A percentile compares a stretch with the other conserved stretches of the same genome.
Conservation (phyloP, 1,140 invertebrate species). For the Venustaconcha ellipsiformis region DNA sequence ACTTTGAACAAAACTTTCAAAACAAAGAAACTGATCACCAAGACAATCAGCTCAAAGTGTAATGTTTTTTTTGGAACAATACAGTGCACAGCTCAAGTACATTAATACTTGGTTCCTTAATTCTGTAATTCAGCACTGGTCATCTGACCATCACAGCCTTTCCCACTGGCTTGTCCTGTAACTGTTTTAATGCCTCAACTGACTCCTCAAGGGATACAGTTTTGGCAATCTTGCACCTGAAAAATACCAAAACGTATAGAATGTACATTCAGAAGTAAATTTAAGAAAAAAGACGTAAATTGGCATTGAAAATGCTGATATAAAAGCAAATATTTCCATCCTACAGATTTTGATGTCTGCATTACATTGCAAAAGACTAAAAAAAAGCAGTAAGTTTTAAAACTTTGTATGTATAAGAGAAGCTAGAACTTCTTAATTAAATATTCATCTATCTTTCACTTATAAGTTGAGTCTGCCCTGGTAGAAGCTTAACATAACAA, state of each 20-base stretch:
- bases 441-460: no score
- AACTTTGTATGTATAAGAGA: not conserved
- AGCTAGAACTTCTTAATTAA: no score
- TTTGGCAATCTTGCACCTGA: constrained; percentile 65
- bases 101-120: no score
- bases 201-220: constrained; percentile 63
- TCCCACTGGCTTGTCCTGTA: constrained; percentile 61
- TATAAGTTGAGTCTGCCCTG: no score
- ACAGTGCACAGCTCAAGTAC: no score
- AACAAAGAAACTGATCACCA: no score
- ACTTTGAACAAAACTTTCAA: no score
- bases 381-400: not conserved
- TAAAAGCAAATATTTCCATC: not conserved
- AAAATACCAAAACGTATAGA: constrained; percentile 22
- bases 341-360: not conserved
- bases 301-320: not conserved
- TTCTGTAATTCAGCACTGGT: no score
- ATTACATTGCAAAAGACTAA: not conserved
- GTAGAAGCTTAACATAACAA: no score
- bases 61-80: no score
- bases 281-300: not conserved
- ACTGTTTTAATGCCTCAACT: constrained; percentile 51
- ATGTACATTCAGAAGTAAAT: not conserved
- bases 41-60: no score
- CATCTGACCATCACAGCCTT: constrained; percentile 55